Percentiles rank a stretch among this genome's conserved stretches.
Conservation (phyloP, 2,888 invertebrate species). For the Drosophila eohydei region DNA sequence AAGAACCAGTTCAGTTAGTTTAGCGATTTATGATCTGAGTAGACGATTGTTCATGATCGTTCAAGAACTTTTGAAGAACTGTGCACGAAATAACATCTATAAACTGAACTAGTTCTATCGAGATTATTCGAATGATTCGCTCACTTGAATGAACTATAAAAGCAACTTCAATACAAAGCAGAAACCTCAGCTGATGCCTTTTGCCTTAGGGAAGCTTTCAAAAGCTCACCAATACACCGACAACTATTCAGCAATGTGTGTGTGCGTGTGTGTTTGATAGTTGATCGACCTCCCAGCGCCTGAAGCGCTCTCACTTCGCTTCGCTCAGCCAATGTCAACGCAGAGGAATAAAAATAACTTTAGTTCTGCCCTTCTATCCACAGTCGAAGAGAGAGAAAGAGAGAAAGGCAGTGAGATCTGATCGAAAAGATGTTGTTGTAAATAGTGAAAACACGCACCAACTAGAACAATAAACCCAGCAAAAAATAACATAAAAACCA, state of each 20-base stretch:
- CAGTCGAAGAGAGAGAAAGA: constrained; percentile 10
- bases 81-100: too few species aligned
- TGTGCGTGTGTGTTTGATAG: constrained; percentile 13
- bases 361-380: constrained; percentile 26
- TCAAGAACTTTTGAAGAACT: not conserved
- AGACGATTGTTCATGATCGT: not conserved
- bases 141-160: not conserved
- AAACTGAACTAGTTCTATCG: not conserved
- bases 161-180: not conserved
- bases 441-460: constrained; percentile 37
- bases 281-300: constrained; percentile 19
- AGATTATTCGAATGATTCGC: not conserved
- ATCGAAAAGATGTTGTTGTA: constrained; percentile 35
- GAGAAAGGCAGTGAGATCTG: constrained; percentile 1
- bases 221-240: constrained; percentile 30
- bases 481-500: not conserved
- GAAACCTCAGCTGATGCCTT: not conserved
- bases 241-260: not conserved
- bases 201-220: constrained; percentile 15
- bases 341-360: constrained; percentile 34
- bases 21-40: not conserved
- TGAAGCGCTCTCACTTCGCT: constrained; percentile 16
- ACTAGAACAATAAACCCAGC: constrained; percentile 33
- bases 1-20: not conserved
- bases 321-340: constrained; percentile 29